Base-by-base conservation (phyloP, 2,888 invertebrate species). In the Altica lythri region DNA sequence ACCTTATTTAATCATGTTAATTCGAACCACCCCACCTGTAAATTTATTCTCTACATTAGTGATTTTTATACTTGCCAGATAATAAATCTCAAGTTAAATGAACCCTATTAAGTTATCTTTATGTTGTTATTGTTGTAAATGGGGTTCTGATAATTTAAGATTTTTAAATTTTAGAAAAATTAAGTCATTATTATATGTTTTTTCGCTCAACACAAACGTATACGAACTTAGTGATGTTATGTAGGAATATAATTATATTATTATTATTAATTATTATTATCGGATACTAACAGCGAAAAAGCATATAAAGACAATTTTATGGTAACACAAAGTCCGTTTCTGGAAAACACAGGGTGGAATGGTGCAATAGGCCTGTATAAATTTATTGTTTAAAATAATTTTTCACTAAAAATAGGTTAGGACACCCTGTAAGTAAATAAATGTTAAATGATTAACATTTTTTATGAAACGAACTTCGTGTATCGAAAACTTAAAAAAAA, bases 141-240 rank as follows among this genome's bases (percentile, higher is more conserved):
- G 16, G 29, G 47, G 17, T 30, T 32, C 12, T 1, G 16, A 30
- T 40, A 18, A 40, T 40, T 49, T 42, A 40, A 49, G 42, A 32
- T 40, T 22, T 49, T 29, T 42, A 17, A 32, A 18, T 40, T 13
- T 40, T 40, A 18, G 14, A 34, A 46, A 40, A 49, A 49, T 18
- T 38, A 27, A 18, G 12, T 4, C 50, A n/a, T n/a, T n/a, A n/a
- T n/a, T 45, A 35, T 51, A 44, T 55, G 53, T 50, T 54, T 53
- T 46, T 40, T 35, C 50, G 53, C 46, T 53, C 42, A 29, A 55
- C 53, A 70, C 67, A 67, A 65, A 69, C 64, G 72, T 73, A 73
- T 73, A 73, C 73, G 73, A 73, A 62, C 68, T 68, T 71, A 70
- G 72, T 72, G 72, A 73, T 72, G 72, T 69, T 72, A 67, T 63